These are phyloP conservation scores for Conistra vaccinii DNA, from an alignment of 2,888 invertebrate genomes.

Conservation along the genomic window DNA sequence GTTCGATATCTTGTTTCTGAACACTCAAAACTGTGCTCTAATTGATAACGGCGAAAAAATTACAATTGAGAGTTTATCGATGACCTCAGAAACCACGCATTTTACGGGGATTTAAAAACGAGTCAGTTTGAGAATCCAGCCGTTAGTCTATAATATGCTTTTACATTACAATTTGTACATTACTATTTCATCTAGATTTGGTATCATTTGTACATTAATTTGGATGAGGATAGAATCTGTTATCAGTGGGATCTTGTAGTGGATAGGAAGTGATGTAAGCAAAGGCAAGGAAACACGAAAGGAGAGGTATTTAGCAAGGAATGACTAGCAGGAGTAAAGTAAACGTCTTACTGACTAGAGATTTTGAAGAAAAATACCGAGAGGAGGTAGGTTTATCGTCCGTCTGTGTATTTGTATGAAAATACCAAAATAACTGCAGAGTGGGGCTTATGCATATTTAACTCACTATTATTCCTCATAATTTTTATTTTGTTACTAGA, in stretches of 20 bases:
- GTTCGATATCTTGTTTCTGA: neutral
- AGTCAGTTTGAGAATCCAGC: neutral
- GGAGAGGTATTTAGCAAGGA: slow-evolving; percentile 15
- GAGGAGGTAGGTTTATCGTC: neutral
- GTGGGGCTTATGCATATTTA: too few relatives aligned
- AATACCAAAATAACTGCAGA: neutral
- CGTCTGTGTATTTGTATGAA: neutral
- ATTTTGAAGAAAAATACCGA: slow-evolving; percentile 46
- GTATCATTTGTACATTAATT: slow-evolving; percentile 46
- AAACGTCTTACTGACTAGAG: slow-evolving; percentile 5
- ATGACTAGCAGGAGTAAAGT: slow-evolving; percentile 39
- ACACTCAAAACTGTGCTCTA: neutral
- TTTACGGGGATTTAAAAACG: neutral
- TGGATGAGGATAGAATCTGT: neutral
- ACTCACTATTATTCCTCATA: neutral
- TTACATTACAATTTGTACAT: slow-evolving; percentile 25
- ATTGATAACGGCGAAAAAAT: too few relatives aligned
- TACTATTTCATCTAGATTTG: slow-evolving; percentile 41
- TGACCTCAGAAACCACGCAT: neutral
- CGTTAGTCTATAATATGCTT: slow-evolving; percentile 7
- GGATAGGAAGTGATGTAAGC: slow-evolving; percentile 29
- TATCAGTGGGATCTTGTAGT: neutral
- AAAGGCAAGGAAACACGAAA: slow-evolving; percentile 29
- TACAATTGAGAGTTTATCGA: too few relatives aligned
- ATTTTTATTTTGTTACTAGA: neutral